Evolutionary conservation across 2,888 invertebrate genomes (phyloP).

Genomic region (Halictus quadricinctus): DNA sequence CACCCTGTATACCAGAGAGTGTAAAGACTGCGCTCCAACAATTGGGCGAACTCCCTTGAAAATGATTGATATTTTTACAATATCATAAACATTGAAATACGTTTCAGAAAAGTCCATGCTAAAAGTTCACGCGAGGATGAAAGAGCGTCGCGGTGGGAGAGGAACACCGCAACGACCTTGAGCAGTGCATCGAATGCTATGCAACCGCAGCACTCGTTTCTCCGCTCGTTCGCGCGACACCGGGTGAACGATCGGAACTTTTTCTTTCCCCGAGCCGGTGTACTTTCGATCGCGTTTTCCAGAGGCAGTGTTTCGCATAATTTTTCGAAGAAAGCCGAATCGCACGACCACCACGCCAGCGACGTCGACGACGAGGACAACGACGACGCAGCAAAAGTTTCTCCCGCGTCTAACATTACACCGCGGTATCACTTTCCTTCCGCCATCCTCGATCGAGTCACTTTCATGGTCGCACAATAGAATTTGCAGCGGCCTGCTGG

Average conservation of each 20-base stretch:
- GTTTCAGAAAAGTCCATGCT: too few relatives aligned
- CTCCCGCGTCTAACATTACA: constrained; percentile 50
- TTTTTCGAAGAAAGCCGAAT: constrained; percentile 58
- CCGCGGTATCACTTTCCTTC: constrained; percentile 53
- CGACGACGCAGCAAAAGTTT: constrained; percentile 36
- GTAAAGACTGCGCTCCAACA: too few relatives aligned
- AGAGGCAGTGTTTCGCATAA: constrained; percentile 37
- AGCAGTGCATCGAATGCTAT: neutral
- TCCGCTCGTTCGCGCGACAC: neutral
- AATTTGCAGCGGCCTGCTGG: constrained; percentile 27
- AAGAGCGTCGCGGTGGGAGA: neutral
- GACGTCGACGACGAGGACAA: neutral
- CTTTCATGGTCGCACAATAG: constrained; percentile 50
- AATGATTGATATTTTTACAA: too few relatives aligned
- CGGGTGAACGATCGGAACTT: neutral
- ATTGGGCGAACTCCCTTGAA: too few relatives aligned
- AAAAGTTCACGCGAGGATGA: neutral
- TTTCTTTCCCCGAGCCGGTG: constrained; percentile 22
- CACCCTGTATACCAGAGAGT: too few relatives aligned
- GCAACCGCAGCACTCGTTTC: neutral
- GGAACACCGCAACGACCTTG: constrained; percentile 3
- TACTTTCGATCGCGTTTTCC: constrained; percentile 23
- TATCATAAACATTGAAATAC: too few relatives aligned
- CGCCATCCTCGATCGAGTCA: constrained; percentile 42
- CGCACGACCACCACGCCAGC: neutral